Base-by-base conservation (phyloP, 2,113 vertebrate genomes). In the Otus sunia region DNA sequence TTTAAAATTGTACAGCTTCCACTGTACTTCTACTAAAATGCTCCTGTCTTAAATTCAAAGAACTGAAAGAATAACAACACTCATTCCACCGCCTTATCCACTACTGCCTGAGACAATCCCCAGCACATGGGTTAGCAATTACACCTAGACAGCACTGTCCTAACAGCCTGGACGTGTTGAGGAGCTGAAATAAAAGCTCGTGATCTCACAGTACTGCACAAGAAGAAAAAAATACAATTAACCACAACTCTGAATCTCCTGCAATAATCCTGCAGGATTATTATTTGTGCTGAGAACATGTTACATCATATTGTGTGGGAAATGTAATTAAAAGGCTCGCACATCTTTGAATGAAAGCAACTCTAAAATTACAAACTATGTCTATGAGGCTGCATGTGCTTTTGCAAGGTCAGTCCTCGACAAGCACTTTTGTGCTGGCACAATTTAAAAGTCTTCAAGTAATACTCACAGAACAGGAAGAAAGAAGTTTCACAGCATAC, bases 401-500 rank as follows among this genome's bases (percentile, higher is more conserved):
- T 94, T 94, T 72, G 39, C 45, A 90, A 68, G 67, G 81, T 59
- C 30, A 90, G 75, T 9, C 49, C 69, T 67, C 32, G 41, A 88
- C n/a, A 85, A 16, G 41, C 34, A 37, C 47, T 81, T 66, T 36
- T 21, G 26, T n/a, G 43, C 50, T 69, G 53, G 34, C 53, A 90
- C 50, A 83, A n/a, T 73, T 55, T 43, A 39, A 72, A 85, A 58
- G n/a, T 49, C 91, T 86, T 36, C 85, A 89, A 68, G 53, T 59
- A 90, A 36, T 94, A 99, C 99, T 96, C 96, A 99, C 99, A 85
- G 98, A 98, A 92, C 99, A 98, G 67, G 98, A 98, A 89, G 99
- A 98, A 49, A 99, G 98, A 87, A 99, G 98, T 97, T 99, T 99
- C 97, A 99, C 98, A 58, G 98, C 97, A 86, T 98, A 99, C 97